phyloP scores from a whole-genome alignment of 2,797 vertebrate species.

The Coracias cyanogaster region DNA sequence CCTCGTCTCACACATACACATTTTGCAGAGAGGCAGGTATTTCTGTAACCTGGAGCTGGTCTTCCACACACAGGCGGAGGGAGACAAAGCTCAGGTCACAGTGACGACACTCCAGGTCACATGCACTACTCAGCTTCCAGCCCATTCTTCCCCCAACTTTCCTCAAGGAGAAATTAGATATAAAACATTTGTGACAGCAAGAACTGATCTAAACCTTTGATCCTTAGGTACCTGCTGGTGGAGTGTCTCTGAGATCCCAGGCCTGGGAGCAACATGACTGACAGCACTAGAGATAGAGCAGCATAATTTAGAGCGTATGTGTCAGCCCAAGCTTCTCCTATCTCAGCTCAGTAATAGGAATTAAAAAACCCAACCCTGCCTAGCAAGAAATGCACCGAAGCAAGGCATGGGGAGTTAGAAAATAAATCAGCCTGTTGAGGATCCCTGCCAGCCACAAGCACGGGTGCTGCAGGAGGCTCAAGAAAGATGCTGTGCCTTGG shows the following conservation, averaged over 20 bases:
- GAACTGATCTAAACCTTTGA: constrained; percentile 61
- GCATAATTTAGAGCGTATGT: neutral
- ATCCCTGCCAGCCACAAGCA: neutral
- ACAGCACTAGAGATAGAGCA: constrained; percentile 28
- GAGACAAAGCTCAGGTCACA: neutral
- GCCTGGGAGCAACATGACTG: neutral
- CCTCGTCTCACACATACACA: neutral
- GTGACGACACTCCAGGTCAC: accelerated
- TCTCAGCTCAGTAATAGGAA: constrained; percentile 24
- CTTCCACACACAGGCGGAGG: accelerated
- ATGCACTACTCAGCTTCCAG: neutral
- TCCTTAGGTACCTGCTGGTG: constrained; percentile 33
- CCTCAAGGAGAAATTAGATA: constrained; percentile 38
- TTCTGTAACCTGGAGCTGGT: neutral
- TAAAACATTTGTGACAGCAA: constrained; percentile 56
- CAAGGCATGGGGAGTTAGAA: neutral
- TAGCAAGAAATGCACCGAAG: neutral
- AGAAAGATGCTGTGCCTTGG: neutral
- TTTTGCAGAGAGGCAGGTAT: neutral
- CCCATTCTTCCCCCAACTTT: neutral
- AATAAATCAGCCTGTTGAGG: neutral
- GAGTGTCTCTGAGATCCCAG: neutral
- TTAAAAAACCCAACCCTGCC: neutral
- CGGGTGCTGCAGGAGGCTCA: neutral
- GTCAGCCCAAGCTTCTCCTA: constrained; percentile 23